Base-by-base conservation (phyloP, 2,113 vertebrate genomes). In the Brachyistius frenatus region DNA sequence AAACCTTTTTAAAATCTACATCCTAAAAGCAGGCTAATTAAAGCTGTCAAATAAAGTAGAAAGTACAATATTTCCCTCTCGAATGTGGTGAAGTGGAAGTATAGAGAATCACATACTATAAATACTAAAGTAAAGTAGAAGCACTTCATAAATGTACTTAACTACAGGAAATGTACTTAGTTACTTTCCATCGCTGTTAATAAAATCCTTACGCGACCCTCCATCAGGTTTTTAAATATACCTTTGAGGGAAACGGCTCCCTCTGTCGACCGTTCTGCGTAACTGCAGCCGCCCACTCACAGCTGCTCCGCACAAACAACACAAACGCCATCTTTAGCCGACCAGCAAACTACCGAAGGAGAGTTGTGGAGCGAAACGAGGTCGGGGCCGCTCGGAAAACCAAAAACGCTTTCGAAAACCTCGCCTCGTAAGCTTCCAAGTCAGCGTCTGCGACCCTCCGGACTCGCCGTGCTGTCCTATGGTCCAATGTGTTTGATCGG, bases 291-390 rank as follows among this genome's bases (percentile, higher is more conserved):
- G 41, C 65, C 49, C 65, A 30, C 83, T 82, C 49, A 36, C 23
- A 5, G 33, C 13, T 1, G 16, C 83, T 87, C 62, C 32, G 54
- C 58, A 75, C 71, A 83, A 23, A 80, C 80, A 79, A 88, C 84
- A 88, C 66, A 58, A 77, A 84, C 93, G 93, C 93, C 93, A 94
- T 94, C 89, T 93, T 90, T 90, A 66, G 60, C 58, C 61, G 66
- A 66, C 61, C 39, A 66, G 31, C 50, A 13, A 82, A 76, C 77
- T 80, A 69, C 49, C 46, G 50, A 49, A 9, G 80, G 78, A 32
- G 84, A 81, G 76, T 86, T 76, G 52, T 53, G 57, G 6, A n/a
- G 7, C 70, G 50, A 80, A 93, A 88, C 9, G 89, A 87, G 90
- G 92, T 92, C 91, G 93, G 67, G 53, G 23, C 23, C 76, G 73